These are phyloP conservation scores for Ochotona princeps DNA, from an alignment of 2,113 vertebrate species.

Conservation along the genomic window DNA sequence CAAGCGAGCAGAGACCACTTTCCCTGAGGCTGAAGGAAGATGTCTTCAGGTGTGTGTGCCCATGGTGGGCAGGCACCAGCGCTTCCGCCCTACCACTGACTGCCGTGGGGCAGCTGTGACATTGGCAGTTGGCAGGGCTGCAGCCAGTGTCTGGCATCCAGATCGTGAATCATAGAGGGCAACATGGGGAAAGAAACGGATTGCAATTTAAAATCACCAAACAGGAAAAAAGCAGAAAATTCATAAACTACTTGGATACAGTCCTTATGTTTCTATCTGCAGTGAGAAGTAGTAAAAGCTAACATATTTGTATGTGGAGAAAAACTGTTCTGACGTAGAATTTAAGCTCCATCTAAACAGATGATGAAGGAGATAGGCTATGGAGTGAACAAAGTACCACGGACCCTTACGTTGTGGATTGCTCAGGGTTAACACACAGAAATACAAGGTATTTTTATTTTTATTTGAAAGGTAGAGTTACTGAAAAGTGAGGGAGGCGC, in stretches of 20 bases:
- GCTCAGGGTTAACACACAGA: not conserved
- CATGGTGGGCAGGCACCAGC: no score
- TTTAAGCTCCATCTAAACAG: not conserved
- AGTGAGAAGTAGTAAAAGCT: not conserved
- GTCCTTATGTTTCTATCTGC: not conserved
- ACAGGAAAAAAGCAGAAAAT: not conserved
- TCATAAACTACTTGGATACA: not conserved
- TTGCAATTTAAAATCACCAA: not conserved
- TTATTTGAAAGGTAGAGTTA: no score
- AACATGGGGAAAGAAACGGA: not conserved
- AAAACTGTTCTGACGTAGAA: no score
- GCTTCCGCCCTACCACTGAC: no score
- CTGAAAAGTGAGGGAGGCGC: no score
- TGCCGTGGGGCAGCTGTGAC: not conserved
- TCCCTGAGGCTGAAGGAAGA: not conserved
- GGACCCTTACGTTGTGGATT: not conserved
- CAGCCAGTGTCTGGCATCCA: not conserved
- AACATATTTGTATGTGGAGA: not conserved
- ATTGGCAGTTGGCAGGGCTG: no score
- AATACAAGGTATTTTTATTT: no score
- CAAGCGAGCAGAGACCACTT: not conserved
- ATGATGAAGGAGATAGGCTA: not conserved
- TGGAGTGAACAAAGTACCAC: not conserved
- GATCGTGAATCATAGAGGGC: not conserved
- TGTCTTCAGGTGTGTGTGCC: not conserved